Conservation (phyloP, 1,140 invertebrate genomes). For the Drosophila bocki region DNA sequence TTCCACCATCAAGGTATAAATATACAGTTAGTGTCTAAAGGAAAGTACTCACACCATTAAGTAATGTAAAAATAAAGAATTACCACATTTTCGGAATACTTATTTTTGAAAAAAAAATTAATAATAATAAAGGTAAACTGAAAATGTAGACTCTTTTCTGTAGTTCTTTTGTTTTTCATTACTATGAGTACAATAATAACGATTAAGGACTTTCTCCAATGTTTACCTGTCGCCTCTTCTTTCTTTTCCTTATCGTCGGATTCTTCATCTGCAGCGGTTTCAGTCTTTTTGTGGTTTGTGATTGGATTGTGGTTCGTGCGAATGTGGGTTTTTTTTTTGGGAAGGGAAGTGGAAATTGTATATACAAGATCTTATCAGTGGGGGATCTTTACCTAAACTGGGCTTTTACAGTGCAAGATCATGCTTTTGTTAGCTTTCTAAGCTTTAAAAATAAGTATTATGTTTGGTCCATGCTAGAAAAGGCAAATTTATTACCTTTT, state of each 20-base stretch:
- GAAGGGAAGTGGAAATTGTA: constrained; percentile 49
- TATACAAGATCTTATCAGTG: constrained; percentile 50
- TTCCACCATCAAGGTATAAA: constrained; percentile 27
- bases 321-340: constrained; percentile 27
- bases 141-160: not conserved
- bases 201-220: not conserved
- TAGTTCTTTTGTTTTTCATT: constrained; percentile 1
- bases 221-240: constrained; percentile 66
- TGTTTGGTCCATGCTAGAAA: constrained; percentile 36
- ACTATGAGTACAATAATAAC: not conserved
- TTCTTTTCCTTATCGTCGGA: constrained; percentile 48
- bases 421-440: constrained; percentile 57
- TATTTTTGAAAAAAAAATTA: not conserved
- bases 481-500: constrained; percentile 59
- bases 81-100: not conserved
- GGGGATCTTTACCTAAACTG: constrained; percentile 23
- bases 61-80: constrained; percentile 1
- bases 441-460: constrained; percentile 50
- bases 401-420: constrained; percentile 18
- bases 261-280: constrained; percentile 54
- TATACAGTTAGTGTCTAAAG: constrained; percentile 22
- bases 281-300: constrained; percentile 47
- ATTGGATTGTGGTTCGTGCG: constrained; percentile 31
- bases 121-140: too few species aligned
- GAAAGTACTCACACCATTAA: not conserved